Conservation (phyloP, 1,140 invertebrate species). For the Euwallacea similis region DNA sequence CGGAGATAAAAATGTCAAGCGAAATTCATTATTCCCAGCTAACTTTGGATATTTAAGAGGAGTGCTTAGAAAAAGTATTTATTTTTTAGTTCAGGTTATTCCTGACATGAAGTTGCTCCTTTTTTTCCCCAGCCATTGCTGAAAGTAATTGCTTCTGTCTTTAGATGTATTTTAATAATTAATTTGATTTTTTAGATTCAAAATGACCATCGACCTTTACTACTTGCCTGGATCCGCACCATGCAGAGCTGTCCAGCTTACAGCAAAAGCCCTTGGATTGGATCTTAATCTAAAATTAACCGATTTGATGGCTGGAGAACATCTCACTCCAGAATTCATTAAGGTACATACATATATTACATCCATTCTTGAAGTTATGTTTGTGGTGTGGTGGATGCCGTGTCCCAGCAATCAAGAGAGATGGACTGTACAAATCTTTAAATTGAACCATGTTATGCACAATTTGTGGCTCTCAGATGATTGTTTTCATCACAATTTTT, state of each 20-base stretch:
- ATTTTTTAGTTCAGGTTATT: no score
- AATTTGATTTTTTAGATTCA: slow-evolving; percentile 7
- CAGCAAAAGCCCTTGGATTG: slow-evolving; percentile 67
- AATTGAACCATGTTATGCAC: background rate
- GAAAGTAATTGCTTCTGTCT: no score
- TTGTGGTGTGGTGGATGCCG: background rate
- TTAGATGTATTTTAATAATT: no score
- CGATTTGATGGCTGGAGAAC: slow-evolving; percentile 68
- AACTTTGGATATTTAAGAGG: no score
- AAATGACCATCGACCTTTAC: slow-evolving; percentile 57
- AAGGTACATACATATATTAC: slow-evolving; percentile 66
- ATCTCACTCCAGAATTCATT: slow-evolving; percentile 69
- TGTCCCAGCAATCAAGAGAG: no score
- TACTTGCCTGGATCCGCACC: slow-evolving; percentile 62
- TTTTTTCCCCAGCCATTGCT: no score
- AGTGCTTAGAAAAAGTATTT: no score
- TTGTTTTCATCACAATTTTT: no score
- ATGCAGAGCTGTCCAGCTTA: slow-evolving; percentile 64
- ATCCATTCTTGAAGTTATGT: background rate
- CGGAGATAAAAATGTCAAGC: no score
- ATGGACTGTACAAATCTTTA: background rate
- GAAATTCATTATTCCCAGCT: no score
- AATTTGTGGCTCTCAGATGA: no score
- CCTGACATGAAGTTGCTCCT: no score
- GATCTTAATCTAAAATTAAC: slow-evolving; percentile 67